Percentiles rank a stretch among this genome's conserved stretches.
These are phyloP conservation scores for Acanthosoma haemorrhoidale DNA, from an alignment of 2,888 invertebrate genomes.

Conservation along the genomic window DNA sequence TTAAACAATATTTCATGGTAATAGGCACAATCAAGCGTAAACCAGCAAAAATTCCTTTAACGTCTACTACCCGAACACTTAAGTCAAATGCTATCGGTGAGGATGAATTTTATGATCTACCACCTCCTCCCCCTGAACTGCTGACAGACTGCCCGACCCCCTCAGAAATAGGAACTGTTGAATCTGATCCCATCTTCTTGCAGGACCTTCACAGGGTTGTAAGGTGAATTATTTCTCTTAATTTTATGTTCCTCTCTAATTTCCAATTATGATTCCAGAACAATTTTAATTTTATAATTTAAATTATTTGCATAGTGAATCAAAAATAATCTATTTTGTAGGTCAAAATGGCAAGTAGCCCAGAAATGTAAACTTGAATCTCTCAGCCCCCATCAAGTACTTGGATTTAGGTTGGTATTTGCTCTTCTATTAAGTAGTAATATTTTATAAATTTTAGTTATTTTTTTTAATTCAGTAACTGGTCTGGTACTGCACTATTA, in stretches of 20 bases:
- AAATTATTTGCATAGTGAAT: neutral
- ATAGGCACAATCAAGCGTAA: conserved; percentile 84
- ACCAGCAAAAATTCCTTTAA: conserved; percentile 84
- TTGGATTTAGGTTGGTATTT: conserved; percentile 64
- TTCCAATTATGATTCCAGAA: neutral
- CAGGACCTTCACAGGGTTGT: conserved; percentile 86
- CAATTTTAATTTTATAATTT: neutral
- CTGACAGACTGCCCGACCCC: conserved; percentile 57
- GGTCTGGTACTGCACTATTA: too few species aligned
- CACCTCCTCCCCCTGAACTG: conserved; percentile 62
- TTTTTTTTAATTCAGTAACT: neutral
- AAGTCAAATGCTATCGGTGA: conserved; percentile 55
- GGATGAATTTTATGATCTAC: conserved; percentile 45
- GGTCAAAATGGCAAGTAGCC: conserved; percentile 86
- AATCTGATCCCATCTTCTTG: conserved; percentile 50
- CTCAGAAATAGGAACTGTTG: conserved; percentile 11
- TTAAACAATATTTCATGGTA: neutral
- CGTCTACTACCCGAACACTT: conserved; percentile 82
- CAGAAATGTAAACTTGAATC: conserved; percentile 85
- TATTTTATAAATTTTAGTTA: neutral
- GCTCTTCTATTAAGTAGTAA: neutral
- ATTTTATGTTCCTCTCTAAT: neutral
- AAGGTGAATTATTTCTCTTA: conserved; percentile 54
- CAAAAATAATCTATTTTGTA: conserved; percentile 44
- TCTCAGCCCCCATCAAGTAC: conserved; percentile 83